phyloP scores from a whole-genome alignment of 37 sponge, comb jelly and placozoan species.

The Oscarella lobularis region DNA sequence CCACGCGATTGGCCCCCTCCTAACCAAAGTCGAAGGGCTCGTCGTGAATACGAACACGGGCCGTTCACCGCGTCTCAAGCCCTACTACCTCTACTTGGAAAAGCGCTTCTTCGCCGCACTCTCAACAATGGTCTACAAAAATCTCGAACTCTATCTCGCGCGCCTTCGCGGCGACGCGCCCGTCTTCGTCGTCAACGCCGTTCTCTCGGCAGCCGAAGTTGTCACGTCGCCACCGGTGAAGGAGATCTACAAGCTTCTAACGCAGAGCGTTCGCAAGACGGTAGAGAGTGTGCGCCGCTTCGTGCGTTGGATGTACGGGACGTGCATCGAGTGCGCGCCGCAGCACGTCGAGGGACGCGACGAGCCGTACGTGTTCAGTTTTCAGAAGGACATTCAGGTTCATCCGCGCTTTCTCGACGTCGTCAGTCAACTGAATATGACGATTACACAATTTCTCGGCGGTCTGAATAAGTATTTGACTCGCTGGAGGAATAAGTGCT shows the following conservation, averaged over 20 bases:
- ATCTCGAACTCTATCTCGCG: slow-evolving; percentile 39
- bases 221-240: slow-evolving; percentile 76
- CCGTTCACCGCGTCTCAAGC: slow-evolving; percentile 34
- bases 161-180: slow-evolving; percentile 45
- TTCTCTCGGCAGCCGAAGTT: slow-evolving; percentile 87
- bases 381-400: slow-evolving; percentile 68
- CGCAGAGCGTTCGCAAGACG: slow-evolving; percentile 9
- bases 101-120: slow-evolving; percentile 64
- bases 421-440: slow-evolving; percentile 16
- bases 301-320: slow-evolving; percentile 84
- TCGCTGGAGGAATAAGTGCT: slow-evolving; percentile 77
- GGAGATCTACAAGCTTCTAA: slow-evolving; percentile 69
- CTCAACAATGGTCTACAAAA: slow-evolving; percentile 29
- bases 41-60: slow-evolving; percentile 90
- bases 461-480: slow-evolving; percentile 10
- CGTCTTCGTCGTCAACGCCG: slow-evolving; percentile 79
- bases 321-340: slow-evolving; percentile 75
- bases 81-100: slow-evolving; percentile 92
- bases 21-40: slow-evolving; percentile 95
- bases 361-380: slow-evolving; percentile 82
- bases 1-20: slow-evolving; percentile 87
- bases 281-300: slow-evolving; percentile 29
- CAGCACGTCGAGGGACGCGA: slow-evolving; percentile 68
- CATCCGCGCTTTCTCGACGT: slow-evolving; percentile 51
- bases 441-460: not conserved